Conservation (phyloP, 2,797 vertebrate genomes). For the Spea hammondii region DNA sequence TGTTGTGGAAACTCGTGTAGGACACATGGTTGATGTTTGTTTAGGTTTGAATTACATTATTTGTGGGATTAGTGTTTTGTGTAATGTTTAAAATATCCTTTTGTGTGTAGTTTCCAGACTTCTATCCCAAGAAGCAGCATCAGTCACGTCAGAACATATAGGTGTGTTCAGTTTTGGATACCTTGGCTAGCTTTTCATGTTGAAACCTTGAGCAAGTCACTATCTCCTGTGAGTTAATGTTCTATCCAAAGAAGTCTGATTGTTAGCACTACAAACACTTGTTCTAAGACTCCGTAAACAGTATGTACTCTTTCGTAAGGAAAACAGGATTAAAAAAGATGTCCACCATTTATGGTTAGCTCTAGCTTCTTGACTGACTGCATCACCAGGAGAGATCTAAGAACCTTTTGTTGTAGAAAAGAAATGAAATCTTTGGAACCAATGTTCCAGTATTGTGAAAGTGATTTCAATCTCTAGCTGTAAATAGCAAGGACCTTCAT, state of each 20-base stretch:
- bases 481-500: too few species aligned
- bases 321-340: background rate
- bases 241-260: background rate
- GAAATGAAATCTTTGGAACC: too few species aligned
- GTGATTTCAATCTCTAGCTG: too few species aligned
- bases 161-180: background rate
- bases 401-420: too few species aligned
- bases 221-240: background rate
- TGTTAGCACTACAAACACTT: background rate
- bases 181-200: constrained; percentile 20
- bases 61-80: constrained; percentile 3
- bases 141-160: constrained; percentile 1
- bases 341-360: background rate
- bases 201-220: constrained; percentile 11
- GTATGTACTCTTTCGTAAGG: background rate
- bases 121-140: constrained; percentile 11
- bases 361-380: background rate
- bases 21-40: background rate
- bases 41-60: constrained; percentile 11
- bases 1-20: background rate
- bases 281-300: background rate
- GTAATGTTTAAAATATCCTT: constrained; percentile 18
- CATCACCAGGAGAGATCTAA: too few species aligned
- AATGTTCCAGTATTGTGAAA: too few species aligned
- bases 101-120: constrained; percentile 22